A percentile compares a stretch with the other conserved stretches of the same genome.
phyloP scores from a whole-genome alignment of 2,888 invertebrate genomes.

The Diadromus collaris region DNA sequence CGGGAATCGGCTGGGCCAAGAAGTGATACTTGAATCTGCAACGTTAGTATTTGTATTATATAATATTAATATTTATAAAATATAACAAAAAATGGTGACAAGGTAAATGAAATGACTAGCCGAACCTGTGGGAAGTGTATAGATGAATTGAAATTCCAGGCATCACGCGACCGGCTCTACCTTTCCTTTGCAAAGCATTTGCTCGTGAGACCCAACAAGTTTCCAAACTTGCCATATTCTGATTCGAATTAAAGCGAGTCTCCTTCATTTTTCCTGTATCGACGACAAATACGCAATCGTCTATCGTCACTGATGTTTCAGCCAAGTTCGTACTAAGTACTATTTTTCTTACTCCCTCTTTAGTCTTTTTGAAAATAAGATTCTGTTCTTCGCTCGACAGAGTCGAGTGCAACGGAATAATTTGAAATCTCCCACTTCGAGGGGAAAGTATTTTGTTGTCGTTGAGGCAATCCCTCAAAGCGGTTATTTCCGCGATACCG shows the following conservation, averaged over 20 bases:
- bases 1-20: conserved; percentile 90
- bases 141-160: conserved; percentile 93
- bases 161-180: conserved; percentile 95
- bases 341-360: conserved; percentile 90
- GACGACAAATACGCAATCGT: conserved; percentile 97
- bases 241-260: conserved; percentile 89
- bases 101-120: conserved; percentile 11
- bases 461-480: conserved; percentile 85
- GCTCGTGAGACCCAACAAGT: conserved; percentile 95
- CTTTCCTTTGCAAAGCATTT: conserved; percentile 94
- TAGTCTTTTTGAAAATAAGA: conserved; percentile 87
- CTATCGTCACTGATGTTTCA: conserved; percentile 97
- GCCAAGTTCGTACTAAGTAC: conserved; percentile 95
- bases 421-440: conserved; percentile 84
- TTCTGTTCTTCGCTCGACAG: conserved; percentile 92
- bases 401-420: conserved; percentile 93
- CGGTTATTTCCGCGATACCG: conserved; percentile 89
- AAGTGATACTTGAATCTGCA: conserved; percentile 84
- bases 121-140: conserved; percentile 86
- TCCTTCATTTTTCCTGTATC: conserved; percentile 97
- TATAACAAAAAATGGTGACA: conserved; percentile 2
- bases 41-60: conserved; percentile 24
- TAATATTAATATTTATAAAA: conserved; percentile 10
- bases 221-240: conserved; percentile 93
- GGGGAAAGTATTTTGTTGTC: conserved; percentile 85